Conservation (phyloP, 2,888 invertebrate species). For the Tinea semifulvella region DNA sequence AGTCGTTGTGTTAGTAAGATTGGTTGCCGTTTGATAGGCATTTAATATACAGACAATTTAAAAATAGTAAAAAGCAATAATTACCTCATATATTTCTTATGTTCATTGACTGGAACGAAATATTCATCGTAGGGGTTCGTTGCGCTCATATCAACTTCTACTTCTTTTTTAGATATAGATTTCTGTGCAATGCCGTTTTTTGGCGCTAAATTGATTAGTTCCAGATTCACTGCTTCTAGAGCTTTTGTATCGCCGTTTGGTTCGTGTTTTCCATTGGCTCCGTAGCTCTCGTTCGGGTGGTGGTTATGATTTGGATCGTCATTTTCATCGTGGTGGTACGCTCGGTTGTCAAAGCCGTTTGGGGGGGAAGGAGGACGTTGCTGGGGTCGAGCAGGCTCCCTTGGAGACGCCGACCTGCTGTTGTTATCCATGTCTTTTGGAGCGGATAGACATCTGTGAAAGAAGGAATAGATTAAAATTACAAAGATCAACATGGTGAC, state of each 20-base stretch:
- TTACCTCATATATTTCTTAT: conserved; percentile 86
- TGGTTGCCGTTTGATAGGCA: too few species aligned
- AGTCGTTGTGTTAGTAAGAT: too few species aligned
- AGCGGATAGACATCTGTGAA: conserved; percentile 59
- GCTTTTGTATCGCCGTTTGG: conserved; percentile 55
- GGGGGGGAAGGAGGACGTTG: conserved; percentile 50
- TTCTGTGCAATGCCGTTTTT: conserved; percentile 67
- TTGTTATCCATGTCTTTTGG: conserved; percentile 60
- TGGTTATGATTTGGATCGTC: conserved; percentile 55
- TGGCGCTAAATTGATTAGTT: conserved; percentile 77
- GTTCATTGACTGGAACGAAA: conserved; percentile 86
- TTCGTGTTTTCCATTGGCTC: conserved; percentile 50
- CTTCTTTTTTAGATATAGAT: conserved; percentile 69
- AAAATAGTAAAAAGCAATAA: conserved; percentile 19
- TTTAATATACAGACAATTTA: background rate
- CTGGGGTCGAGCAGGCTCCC: conserved; percentile 57
- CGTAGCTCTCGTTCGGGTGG: conserved; percentile 28
- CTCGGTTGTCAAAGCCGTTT: conserved; percentile 53
- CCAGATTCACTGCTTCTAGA: conserved; percentile 79
- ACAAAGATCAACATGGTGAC: too few species aligned
- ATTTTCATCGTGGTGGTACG: conserved; percentile 46
- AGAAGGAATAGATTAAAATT: conserved; percentile 17
- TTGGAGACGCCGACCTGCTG: conserved; percentile 61
- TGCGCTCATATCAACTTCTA: conserved; percentile 70
- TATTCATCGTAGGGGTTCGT: conserved; percentile 83